Evolutionary conservation across 2,113 vertebrate genomes (phyloP).

Genomic region (Anhinga anhinga): DNA sequence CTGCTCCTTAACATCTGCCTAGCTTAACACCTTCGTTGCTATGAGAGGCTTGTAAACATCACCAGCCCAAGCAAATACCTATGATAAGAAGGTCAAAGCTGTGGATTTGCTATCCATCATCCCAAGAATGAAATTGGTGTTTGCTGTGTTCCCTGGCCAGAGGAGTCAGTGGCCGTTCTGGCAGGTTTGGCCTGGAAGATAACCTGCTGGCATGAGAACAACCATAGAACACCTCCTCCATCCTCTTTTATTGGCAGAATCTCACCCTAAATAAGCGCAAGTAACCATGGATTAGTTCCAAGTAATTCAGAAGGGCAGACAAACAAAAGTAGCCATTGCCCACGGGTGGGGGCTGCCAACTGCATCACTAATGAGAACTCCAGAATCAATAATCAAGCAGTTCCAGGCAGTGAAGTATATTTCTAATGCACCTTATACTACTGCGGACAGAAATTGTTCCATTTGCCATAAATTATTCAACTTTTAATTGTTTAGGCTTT

Average conservation of each 20-base stretch:
- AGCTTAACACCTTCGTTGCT: background rate
- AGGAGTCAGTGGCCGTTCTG: background rate
- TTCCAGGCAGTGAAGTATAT: background rate
- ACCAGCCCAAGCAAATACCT: background rate
- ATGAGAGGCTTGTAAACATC: background rate
- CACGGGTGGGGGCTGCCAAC: background rate
- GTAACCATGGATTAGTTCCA: background rate
- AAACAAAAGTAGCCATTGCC: background rate
- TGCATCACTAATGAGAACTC: slow-evolving; percentile 6
- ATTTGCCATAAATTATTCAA: slow-evolving; percentile 57
- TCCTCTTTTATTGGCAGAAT: background rate
- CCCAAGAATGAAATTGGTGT: background rate
- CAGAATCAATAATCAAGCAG: slow-evolving; percentile 19
- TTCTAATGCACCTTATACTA: background rate
- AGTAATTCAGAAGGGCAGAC: background rate
- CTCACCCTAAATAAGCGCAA: background rate
- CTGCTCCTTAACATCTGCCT: background rate
- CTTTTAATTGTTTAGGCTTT: slow-evolving; percentile 43
- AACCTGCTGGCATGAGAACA: background rate
- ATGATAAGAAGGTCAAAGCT: background rate
- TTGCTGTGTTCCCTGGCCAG: background rate
- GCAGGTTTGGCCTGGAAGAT: background rate
- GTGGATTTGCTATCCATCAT: background rate
- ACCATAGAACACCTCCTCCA: background rate
- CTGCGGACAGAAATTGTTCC: slow-evolving; percentile 22